Conservation (phyloP, 2,113 vertebrate species). For the Paramormyrops kingsleyae region DNA sequence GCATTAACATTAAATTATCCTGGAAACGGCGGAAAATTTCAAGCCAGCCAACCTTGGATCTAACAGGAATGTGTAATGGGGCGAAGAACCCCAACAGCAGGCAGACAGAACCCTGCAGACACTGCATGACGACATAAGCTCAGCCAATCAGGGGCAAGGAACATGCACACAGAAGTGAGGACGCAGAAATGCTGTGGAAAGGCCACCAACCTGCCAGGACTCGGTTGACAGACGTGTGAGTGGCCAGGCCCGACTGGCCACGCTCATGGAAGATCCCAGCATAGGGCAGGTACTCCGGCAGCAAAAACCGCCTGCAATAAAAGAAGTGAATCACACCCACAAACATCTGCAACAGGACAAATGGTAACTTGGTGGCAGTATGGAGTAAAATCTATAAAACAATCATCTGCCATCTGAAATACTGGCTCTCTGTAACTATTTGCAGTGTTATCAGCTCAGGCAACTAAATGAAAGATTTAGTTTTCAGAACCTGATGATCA, state of each 20-base stretch:
- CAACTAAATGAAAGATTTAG: not conserved
- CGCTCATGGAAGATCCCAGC: constrained; percentile 97
- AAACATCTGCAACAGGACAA: not conserved
- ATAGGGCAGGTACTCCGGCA: constrained; percentile 96
- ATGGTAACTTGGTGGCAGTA: not conserved
- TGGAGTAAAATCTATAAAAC: not conserved
- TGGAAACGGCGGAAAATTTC: not conserved
- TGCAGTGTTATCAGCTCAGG: not conserved
- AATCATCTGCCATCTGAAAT: not conserved
- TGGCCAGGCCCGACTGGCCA: constrained; percentile 92
- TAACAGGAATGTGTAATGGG: not conserved
- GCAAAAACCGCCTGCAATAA: constrained; percentile 79
- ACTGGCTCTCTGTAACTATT: not conserved
- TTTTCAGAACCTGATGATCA: not conserved
- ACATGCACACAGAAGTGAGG: not conserved
- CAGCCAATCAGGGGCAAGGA: not conserved
- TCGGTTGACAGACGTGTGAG: constrained; percentile 95
- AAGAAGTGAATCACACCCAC: constrained; percentile 2
- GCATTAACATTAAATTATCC: not conserved
- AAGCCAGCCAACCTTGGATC: not conserved
- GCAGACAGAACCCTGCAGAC: not conserved
- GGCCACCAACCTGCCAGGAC: constrained; percentile 81
- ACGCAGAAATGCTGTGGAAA: not conserved
- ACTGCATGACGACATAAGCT: not conserved
- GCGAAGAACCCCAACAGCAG: not conserved